A percentile compares a stretch with the other conserved stretches of the same genome.
These are phyloP conservation scores for Nothocercus nigrocapillus DNA, from an alignment of 2,113 vertebrate species.

Conservation along the genomic window DNA sequence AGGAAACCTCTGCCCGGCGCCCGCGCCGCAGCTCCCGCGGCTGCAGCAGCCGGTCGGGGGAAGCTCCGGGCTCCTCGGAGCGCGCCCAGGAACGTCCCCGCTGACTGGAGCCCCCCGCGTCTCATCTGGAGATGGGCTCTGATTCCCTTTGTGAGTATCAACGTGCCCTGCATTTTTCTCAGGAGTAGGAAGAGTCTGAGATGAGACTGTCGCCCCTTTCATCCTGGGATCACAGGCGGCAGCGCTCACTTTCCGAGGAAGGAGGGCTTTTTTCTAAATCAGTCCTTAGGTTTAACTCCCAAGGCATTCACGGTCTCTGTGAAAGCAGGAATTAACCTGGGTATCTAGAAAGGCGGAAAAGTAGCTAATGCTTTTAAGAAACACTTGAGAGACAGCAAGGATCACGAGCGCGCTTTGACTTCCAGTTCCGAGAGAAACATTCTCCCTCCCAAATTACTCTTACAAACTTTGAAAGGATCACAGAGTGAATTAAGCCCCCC, in stretches of 20 bases:
- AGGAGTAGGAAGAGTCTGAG: not conserved
- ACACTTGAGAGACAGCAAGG: not conserved
- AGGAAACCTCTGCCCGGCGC: not conserved
- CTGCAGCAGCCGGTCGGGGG: not conserved
- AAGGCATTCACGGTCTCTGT: not conserved
- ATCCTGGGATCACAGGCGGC: not conserved
- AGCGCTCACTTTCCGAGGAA: not conserved
- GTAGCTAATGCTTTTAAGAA: not conserved
- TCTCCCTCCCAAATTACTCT: conserved; percentile 43
- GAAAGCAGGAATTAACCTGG: not conserved
- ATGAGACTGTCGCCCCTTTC: not conserved
- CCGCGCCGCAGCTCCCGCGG: not conserved
- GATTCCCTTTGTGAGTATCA: not conserved
- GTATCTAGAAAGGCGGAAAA: conserved; percentile 33
- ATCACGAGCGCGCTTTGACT: conserved; percentile 44
- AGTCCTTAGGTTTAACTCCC: not conserved
- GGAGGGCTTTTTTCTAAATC: not conserved
- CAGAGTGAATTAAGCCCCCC: conserved; percentile 55
- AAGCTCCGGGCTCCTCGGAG: not conserved
- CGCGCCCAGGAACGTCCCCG: not conserved
- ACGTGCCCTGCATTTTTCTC: not conserved
- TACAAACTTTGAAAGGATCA: conserved; percentile 55
- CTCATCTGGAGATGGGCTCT: not conserved
- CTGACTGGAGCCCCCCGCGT: not conserved
- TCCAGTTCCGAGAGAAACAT: conserved; percentile 16